Base-by-base conservation (phyloP, 1,140 invertebrate species). In the Procambarus virginalis region DNA sequence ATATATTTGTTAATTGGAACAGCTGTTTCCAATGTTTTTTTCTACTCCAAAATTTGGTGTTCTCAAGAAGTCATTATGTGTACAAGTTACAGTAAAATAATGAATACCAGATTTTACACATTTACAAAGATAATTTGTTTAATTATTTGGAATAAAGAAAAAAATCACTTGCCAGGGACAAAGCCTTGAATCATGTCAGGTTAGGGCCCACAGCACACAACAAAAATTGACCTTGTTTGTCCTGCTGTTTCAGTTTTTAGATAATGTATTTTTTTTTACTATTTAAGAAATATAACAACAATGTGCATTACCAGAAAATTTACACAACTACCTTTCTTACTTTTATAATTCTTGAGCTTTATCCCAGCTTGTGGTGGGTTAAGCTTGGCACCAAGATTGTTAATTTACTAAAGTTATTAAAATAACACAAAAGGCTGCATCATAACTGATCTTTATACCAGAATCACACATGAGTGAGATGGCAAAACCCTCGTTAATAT, bases 1-100 rank as follows among this genome's bases (percentile, higher is more conserved):
- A 88, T 80, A 88, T 88, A 81, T 81, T 75, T 88, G 86, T 88
- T 88, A 88, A 86, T 34, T 68, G 86, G 86, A 88, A 81, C 60
- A 20, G 60, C 12, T 75, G 68, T 81, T 88, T 88, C 76, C 86
- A 82, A 55, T 87, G 48, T 80, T 73, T 73, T 81, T 76, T 81
- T 20, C 17, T 64, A 82, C 58, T 58, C 68, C 78, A 81, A 81
- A 81, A 88, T 88, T 88, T 78, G 86, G 78, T 88, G 84, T 88
- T 88, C 22, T 22, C 55, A 55, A 20, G 14, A 68, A 82, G 78
- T 55, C 48, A 55, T 60, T 88, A 73, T 82, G 20, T 76, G 55
- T 76, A 86, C 82, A 60, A 84, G 82, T 60, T 60, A 60, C 6
- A 68, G 51, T 68, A 34, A 82, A 68, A 60, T 46, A 55, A 48